phyloP scores from a whole-genome alignment of 2,797 vertebrate genomes.

The Chloroceryle inda region DNA sequence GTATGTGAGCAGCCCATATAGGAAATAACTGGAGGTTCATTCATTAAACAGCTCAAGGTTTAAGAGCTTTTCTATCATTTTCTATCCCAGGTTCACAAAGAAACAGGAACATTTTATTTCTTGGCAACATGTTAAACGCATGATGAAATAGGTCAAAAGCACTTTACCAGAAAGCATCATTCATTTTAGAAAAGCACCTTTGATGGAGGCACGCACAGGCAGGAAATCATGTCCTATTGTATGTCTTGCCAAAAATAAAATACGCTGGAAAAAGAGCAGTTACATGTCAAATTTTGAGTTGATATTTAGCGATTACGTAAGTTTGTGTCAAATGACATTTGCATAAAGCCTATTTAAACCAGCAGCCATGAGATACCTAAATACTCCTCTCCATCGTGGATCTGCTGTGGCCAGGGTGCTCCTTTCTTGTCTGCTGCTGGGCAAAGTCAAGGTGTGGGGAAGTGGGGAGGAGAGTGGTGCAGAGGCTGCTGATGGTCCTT shows the following conservation, averaged over 20 bases:
- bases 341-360: neutral
- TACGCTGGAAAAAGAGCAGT: neutral
- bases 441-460: neutral
- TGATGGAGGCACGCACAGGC: neutral
- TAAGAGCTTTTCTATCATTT: constrained; percentile 12
- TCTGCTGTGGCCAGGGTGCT: neutral
- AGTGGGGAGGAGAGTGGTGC: neutral
- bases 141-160: constrained; percentile 40
- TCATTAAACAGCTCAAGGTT: neutral
- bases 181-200: constrained; percentile 33
- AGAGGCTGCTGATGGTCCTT: neutral
- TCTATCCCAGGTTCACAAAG: neutral
- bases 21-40: neutral
- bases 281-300: neutral
- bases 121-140: neutral
- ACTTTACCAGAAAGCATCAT: constrained; percentile 1
- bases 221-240: constrained; percentile 47
- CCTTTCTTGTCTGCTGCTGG: neutral
- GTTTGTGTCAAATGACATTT: neutral
- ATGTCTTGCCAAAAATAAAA: constrained; percentile 29
- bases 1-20: neutral
- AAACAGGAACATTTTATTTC: constrained; percentile 29
- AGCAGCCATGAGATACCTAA: neutral
- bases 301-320: neutral
- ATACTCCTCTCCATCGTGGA: neutral